A percentile compares a stretch with the other conserved stretches of the same genome.
phyloP scores from a whole-genome alignment of 2,797 vertebrate genomes.

The Lates japonicus region DNA sequence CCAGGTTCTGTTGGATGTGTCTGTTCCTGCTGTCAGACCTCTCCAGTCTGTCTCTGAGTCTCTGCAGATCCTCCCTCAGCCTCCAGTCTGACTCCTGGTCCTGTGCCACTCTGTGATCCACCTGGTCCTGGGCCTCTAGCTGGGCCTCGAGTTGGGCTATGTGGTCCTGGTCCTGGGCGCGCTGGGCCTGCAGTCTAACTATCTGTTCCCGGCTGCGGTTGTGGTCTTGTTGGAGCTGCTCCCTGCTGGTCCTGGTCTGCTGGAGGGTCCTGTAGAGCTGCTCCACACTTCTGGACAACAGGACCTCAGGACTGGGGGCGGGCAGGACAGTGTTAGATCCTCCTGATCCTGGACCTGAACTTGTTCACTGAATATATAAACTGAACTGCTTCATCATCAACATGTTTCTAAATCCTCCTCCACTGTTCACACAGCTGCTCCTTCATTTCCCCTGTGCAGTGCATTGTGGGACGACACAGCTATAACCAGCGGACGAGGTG shows the following conservation, averaged over 20 bases:
- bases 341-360: no score
- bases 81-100: slow-evolving; percentile 52
- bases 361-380: no score
- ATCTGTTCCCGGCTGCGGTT: slow-evolving; percentile 59
- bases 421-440: no score
- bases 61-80: slow-evolving; percentile 34
- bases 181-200: slow-evolving; percentile 55
- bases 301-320: slow-evolving; percentile 55
- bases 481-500: no score
- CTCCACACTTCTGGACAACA: slow-evolving; percentile 83
- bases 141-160: slow-evolving; percentile 41
- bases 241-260: slow-evolving; percentile 83
- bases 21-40: slow-evolving; percentile 24
- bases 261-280: slow-evolving; percentile 70
- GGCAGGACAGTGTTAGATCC: not conserved
- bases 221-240: slow-evolving; percentile 74
- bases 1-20: slow-evolving; percentile 39
- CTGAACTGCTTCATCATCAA: no score
- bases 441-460: no score
- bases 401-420: no score
- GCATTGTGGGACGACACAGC: no score
- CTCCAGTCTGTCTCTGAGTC: slow-evolving; percentile 17
- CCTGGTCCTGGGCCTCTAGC: not conserved
- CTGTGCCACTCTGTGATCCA: not conserved
- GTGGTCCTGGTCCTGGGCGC: slow-evolving; percentile 6